phyloP scores from a whole-genome alignment of 2,888 invertebrate species.

The Exocentrus adspersus region DNA sequence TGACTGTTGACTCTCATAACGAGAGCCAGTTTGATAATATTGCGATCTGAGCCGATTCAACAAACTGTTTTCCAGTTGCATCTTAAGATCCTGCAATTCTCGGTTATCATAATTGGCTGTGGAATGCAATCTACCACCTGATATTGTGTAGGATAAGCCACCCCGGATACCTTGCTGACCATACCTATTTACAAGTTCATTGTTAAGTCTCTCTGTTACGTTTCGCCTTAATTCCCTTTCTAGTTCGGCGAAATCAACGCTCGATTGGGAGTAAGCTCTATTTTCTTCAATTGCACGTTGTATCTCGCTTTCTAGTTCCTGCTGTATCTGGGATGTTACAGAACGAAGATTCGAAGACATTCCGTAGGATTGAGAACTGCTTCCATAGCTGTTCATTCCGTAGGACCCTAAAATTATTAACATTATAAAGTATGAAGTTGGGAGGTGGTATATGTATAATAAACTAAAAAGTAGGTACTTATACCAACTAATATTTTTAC shows the following conservation, averaged over 20 bases:
- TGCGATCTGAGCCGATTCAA: conserved; percentile 49
- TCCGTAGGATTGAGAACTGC: conserved; percentile 34
- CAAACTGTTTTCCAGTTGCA: conserved; percentile 54
- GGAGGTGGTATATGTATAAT: too few species aligned
- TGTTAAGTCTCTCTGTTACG: conserved; percentile 55
- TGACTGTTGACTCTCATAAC: not conserved
- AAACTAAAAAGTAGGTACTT: too few species aligned
- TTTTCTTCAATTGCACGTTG: conserved; percentile 48
- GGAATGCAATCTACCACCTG: conserved; percentile 48
- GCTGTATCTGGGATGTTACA: conserved; percentile 52
- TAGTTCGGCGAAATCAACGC: conserved; percentile 47
- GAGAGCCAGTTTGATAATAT: conserved; percentile 30
- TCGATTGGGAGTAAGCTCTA: conserved; percentile 40
- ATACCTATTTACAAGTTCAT: conserved; percentile 52
- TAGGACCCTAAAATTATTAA: conserved; percentile 21
- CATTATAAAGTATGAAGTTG: too few species aligned
- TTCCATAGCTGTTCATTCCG: conserved; percentile 24
- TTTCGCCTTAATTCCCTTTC: conserved; percentile 58
- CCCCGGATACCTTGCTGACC: conserved; percentile 50
- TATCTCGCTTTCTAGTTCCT: conserved; percentile 54
- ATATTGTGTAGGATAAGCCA: conserved; percentile 52
- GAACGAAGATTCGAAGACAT: conserved; percentile 42
- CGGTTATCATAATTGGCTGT: conserved; percentile 55
- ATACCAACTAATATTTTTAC: too few species aligned
- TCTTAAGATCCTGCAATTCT: conserved; percentile 54